Evolutionary conservation across 2,888 invertebrate species (phyloP).

Genomic region (Marronus borbonicus): DNA sequence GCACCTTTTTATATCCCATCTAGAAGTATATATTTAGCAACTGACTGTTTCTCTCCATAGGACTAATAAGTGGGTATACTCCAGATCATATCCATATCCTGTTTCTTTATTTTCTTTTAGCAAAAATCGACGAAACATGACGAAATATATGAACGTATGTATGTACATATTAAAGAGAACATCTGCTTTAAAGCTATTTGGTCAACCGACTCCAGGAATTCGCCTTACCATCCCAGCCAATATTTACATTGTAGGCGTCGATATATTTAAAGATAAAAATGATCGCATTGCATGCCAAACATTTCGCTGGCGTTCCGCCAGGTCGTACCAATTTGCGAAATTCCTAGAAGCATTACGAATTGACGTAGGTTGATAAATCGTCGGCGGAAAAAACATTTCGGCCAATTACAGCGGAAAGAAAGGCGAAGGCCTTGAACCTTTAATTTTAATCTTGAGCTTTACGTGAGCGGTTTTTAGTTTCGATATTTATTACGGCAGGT

Average conservation of each 20-base stretch:
- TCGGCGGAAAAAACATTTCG: conserved; percentile 20
- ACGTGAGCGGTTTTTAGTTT: neutral
- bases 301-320: conserved; percentile 34
- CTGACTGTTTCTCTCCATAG: too few relatives aligned
- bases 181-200: conserved; percentile 42
- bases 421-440: conserved; percentile 31
- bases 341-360: conserved; percentile 42
- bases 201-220: conserved; percentile 38
- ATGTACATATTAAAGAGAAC: conserved; percentile 15
- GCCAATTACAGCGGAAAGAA: conserved; percentile 23
- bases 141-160: conserved; percentile 4
- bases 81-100: neutral
- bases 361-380: conserved; percentile 39
- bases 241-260: conserved; percentile 45
- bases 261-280: conserved; percentile 45
- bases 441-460: neutral
- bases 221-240: conserved; percentile 37
- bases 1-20: too few relatives aligned
- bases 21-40: too few relatives aligned
- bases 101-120: neutral
- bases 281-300: conserved; percentile 41
- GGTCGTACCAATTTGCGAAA: conserved; percentile 46
- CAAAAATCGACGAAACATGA: neutral
- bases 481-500: neutral
- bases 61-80: too few relatives aligned